Conservation (phyloP, 2,113 vertebrate genomes). For the Centropus unirufus region DNA sequence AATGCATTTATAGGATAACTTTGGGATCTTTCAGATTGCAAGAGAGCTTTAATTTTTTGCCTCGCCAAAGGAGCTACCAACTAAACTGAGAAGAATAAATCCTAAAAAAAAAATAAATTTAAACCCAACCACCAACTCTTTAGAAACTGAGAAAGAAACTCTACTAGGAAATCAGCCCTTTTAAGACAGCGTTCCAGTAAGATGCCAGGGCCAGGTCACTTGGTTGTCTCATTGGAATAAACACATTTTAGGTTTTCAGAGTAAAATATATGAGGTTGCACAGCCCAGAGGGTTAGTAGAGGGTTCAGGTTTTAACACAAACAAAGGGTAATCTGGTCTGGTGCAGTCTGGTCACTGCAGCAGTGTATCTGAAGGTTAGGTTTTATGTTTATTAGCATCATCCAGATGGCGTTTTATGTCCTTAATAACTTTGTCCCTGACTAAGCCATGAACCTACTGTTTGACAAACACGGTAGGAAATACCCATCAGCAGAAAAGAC, state of each 20-base stretch:
- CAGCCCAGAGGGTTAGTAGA: neutral
- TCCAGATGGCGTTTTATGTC: constrained; percentile 88
- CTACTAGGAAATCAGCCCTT: constrained; percentile 15
- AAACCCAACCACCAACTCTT: constrained; percentile 24
- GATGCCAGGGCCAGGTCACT: constrained; percentile 42
- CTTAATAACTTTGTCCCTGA: constrained; percentile 90
- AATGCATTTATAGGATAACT: constrained; percentile 14
- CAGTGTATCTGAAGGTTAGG: constrained; percentile 82
- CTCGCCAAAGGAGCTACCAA: constrained; percentile 27
- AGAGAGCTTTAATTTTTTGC: constrained; percentile 18
- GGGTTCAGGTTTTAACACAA: constrained; percentile 69
- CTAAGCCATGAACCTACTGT: constrained; percentile 85
- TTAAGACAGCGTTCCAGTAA: neutral
- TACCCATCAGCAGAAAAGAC: constrained; percentile 80
- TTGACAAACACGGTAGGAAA: constrained; percentile 82
- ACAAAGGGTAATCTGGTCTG: constrained; percentile 79
- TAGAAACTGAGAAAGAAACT: constrained; percentile 31
- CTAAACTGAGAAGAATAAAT: constrained; percentile 55
- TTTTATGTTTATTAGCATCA: constrained; percentile 88
- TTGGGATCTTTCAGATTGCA: constrained; percentile 20
- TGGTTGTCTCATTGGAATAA: neutral
- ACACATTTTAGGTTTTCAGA: constrained; percentile 5
- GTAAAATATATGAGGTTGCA: constrained; percentile 19
- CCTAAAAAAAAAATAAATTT: constrained; percentile 65
- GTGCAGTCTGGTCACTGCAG: constrained; percentile 78